Base-by-base conservation (phyloP, 35 echinoderm and acorn worm species). In the Heliocidaris erythrogramma region DNA sequence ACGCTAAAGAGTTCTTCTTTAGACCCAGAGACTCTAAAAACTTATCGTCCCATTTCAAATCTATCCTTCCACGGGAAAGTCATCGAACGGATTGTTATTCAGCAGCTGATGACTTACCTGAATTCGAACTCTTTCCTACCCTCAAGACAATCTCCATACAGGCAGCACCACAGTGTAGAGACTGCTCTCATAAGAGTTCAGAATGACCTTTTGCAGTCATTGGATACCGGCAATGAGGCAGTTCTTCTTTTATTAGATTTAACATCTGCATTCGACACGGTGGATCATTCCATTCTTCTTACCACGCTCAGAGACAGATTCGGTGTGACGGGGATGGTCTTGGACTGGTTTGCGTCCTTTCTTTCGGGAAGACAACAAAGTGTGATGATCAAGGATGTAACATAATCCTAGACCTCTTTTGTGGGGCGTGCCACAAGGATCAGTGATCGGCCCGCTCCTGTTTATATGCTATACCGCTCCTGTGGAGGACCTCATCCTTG, bases 241-340 rank as follows among this genome's bases (percentile, higher is more conserved):
- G 78, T 94, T 12, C 85, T 94, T 30, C 30, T 88, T 7, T 29
- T 95, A 32, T 30, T 95, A 29, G 94, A 95, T 90, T 31, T 95
- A 30, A 48, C 69, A 21, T 32, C 49, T 9, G 94, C 86, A 59
- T 95, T 95, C 53, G 85, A 95, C 49, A 90, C 94, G 3, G 85
- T 95, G 13, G 87, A 95, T 90, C 85, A 95, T 90, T 48, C 18
- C 30, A 95, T 95, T 14, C 85, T 95, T 16, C 94, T 94, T n/a
- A 32, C 48, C 48, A 71, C 85, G 32, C 59, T 95, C 4, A 5
- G 48, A 30, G 85, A 94, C 65, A 88, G 94, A 90, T 88, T 86
- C 30, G 94, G 94, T 53, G 85, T 95, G 30, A 56, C 35, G 2
- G 94, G 56, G 13, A 29, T 48, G 24, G 94, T 30, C 30, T 85